Percentiles rank a stretch among this genome's conserved stretches.
phyloP scores from a whole-genome alignment of 2,113 vertebrate species.

The Polypterus senegalus region DNA sequence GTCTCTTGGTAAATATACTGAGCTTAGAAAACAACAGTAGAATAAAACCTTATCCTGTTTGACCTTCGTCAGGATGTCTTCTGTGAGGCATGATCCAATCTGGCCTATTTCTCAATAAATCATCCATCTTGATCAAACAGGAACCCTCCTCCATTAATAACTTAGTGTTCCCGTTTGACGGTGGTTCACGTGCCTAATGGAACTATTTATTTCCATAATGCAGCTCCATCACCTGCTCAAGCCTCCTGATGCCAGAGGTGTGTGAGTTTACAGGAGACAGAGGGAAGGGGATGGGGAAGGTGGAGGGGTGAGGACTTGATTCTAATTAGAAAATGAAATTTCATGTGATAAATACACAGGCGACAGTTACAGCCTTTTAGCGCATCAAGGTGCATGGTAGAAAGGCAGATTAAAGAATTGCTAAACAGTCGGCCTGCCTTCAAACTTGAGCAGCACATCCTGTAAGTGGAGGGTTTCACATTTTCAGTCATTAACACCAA shows the following conservation, averaged over 20 bases:
- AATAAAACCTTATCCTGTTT: conserved; percentile 3
- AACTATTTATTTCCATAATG: conserved; percentile 52
- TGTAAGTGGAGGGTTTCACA: no score
- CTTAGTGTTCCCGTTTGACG: conserved; percentile 27
- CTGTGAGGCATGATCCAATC: conserved; percentile 16
- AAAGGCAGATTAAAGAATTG: conserved; percentile 39
- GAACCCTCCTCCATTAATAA: conserved; percentile 38
- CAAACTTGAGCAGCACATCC: not conserved
- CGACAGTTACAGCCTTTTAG: conserved; percentile 39
- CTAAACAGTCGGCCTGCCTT: conserved; percentile 36
- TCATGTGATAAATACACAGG: conserved; percentile 35
- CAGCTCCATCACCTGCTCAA: conserved; percentile 29
- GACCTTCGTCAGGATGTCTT: conserved; percentile 29
- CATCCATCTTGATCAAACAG: conserved; percentile 40
- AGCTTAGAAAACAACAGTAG: no score
- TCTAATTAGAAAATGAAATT: conserved; percentile 49
- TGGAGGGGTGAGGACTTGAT: conserved; percentile 13
- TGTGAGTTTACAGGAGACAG: not conserved
- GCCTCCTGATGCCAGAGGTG: conserved; percentile 9
- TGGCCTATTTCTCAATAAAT: conserved; percentile 36
- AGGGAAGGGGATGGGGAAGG: conserved; percentile 1
- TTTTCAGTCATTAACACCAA: no score
- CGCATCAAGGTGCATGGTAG: conserved; percentile 35
- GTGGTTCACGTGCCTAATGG: conserved; percentile 41
- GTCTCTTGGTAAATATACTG: no score